Percentiles rank a stretch among this genome's conserved stretches.
These are phyloP conservation scores for Smittia aterrima DNA, from an alignment of 2,888 invertebrate genomes.

Conservation along the genomic window DNA sequence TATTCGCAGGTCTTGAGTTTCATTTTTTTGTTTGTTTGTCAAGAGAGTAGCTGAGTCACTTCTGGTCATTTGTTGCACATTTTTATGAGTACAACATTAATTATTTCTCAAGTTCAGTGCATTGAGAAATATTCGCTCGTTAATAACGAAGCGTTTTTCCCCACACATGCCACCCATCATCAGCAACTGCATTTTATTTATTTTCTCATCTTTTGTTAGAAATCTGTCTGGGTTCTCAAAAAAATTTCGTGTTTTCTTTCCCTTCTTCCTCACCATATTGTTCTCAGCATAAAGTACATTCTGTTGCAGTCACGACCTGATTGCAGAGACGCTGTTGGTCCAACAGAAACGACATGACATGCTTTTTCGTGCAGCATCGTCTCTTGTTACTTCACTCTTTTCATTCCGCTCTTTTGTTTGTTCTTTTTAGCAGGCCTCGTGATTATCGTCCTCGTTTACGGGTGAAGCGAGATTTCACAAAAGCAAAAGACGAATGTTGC, in stretches of 20 bases:
- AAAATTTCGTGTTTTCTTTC: slow-evolving; percentile 3
- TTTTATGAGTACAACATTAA: too few species aligned
- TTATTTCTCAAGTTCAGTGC: too few species aligned
- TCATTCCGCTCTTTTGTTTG: slow-evolving; percentile 22
- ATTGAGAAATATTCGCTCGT: too few species aligned
- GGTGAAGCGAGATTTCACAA: not conserved
- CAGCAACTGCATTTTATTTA: not conserved
- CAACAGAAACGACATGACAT: slow-evolving; percentile 9
- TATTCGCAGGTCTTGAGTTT: too few species aligned
- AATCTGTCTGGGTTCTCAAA: slow-evolving; percentile 5
- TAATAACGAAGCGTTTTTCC: not conserved
- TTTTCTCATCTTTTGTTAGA: not conserved
- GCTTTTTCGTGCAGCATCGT: slow-evolving; percentile 17
- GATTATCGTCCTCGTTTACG: slow-evolving; percentile 19
- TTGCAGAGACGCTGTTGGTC: slow-evolving; percentile 15
- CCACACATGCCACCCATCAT: slow-evolving; percentile 2
- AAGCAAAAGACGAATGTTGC: not conserved
- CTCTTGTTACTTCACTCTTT: not conserved
- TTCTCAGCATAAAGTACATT: slow-evolving; percentile 1
- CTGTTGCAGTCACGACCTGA: slow-evolving; percentile 39
- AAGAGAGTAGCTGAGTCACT: too few species aligned
- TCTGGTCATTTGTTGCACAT: too few species aligned
- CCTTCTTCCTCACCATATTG: slow-evolving; percentile 1
- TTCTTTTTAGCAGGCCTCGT: slow-evolving; percentile 16
- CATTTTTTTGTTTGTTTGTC: too few species aligned